phyloP scores from a whole-genome alignment of 2,797 vertebrate genomes.

The Dallia pectoralis region DNA sequence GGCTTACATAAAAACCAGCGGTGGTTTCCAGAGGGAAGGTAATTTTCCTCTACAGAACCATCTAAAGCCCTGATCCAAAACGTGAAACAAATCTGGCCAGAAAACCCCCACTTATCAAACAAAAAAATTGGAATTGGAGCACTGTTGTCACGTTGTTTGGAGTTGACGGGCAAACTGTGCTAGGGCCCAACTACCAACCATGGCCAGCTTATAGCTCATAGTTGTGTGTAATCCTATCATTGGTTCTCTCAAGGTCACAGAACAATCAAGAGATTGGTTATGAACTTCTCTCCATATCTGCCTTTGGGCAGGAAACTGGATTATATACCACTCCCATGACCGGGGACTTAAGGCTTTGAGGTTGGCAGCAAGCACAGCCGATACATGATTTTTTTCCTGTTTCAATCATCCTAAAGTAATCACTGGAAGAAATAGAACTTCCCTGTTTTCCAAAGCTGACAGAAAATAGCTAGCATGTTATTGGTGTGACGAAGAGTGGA shows the following conservation, averaged over 20 bases:
- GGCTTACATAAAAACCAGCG: neutral
- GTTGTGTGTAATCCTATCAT: slow-evolving; percentile 59
- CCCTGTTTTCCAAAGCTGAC: slow-evolving; percentile 32
- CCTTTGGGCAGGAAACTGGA: slow-evolving; percentile 68
- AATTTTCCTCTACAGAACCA: neutral
- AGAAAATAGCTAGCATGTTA: slow-evolving; percentile 29
- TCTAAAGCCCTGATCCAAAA: neutral
- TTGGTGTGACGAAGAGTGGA: slow-evolving; percentile 32
- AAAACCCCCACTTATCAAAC: neutral
- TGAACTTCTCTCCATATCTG: slow-evolving; percentile 53
- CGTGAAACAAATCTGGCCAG: neutral
- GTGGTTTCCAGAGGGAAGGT: neutral
- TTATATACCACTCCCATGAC: slow-evolving; percentile 66
- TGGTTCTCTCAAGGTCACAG: slow-evolving; percentile 69
- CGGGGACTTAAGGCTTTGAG: slow-evolving; percentile 52
- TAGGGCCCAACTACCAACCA: slow-evolving; percentile 31
- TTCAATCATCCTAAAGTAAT: slow-evolving; percentile 58
- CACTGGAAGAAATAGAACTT: slow-evolving; percentile 36
- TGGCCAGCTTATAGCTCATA: slow-evolving; percentile 29
- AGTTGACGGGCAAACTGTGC: slow-evolving; percentile 36
- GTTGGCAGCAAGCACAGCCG: slow-evolving; percentile 63
- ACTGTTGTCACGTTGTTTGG: slow-evolving; percentile 40
- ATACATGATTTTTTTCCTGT: slow-evolving; percentile 51
- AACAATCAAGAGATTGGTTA: slow-evolving; percentile 71
- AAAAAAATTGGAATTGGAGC: neutral